phyloP scores from a whole-genome alignment of 2,797 vertebrate genomes.

The Gallinago nigripennis region DNA sequence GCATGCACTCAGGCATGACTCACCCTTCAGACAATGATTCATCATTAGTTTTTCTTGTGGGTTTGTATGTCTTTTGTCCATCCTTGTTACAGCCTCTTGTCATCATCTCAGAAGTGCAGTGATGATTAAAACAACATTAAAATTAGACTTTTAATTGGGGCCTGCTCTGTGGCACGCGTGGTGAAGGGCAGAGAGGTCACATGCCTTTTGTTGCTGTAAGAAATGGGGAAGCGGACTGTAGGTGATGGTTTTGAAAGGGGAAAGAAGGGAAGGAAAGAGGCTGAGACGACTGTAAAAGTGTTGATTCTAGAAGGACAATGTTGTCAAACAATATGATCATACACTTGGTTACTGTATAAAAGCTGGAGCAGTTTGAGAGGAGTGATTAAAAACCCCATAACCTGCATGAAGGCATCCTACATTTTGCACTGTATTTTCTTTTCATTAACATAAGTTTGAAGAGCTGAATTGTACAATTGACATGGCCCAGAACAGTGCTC shows the following conservation, averaged over 20 bases:
- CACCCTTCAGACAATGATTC: slow-evolving; percentile 35
- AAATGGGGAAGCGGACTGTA: background rate
- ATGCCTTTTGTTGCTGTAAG: background rate
- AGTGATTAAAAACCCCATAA: background rate
- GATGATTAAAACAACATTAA: slow-evolving; percentile 3
- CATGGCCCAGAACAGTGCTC: rapidly evolving
- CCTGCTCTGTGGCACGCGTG: rapidly evolving
- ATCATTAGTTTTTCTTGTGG: slow-evolving; percentile 42
- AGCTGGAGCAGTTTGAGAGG: background rate
- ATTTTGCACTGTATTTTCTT: background rate
- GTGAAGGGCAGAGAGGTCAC: background rate
- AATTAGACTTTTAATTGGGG: background rate
- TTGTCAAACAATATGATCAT: background rate
- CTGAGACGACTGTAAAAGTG: background rate
- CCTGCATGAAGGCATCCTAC: background rate
- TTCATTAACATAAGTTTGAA: rapidly evolving
- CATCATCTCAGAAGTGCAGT: background rate
- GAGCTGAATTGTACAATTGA: background rate
- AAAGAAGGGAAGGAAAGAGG: background rate
- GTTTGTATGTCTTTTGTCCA: slow-evolving; percentile 50
- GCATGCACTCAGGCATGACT: slow-evolving; percentile 17
- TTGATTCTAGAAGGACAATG: background rate
- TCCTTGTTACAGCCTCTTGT: background rate
- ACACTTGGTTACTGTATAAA: background rate
- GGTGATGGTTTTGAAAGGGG: background rate